Base-by-base conservation (phyloP, 2,888 invertebrate species). In the Xylophagus ater region DNA sequence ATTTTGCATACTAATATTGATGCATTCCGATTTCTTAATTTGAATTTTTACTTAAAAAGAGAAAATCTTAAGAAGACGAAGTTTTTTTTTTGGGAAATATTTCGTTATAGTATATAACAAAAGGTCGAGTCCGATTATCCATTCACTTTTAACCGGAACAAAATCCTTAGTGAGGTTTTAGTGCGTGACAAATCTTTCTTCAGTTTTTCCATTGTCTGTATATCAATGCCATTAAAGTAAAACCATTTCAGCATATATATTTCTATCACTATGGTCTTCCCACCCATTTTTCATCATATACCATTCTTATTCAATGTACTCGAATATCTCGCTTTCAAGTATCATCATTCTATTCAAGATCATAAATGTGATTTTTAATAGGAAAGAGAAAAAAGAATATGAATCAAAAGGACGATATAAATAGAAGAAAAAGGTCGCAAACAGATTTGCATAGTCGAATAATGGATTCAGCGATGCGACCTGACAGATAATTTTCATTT, bases 401-500 rank as follows among this genome's bases (percentile, higher is more conserved):
- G 12, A 9, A 26, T 8, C 8, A 13, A 5, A n/a, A 30, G 15
- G 15, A 30, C 7, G 15, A 5, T 29, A 28, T 12, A 28, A 7
- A 13, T 28, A 14, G 15, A 35, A 33, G 33, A 10, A 20, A 30
- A 31, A 23, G 32, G 35, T 35, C 34, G 25, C 38, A 39, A 42
- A 39, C 39, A 39, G 42, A 42, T 42, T 42, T 42, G 35, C 38
- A 42, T 42, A 40, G 31, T 36, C 28, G 33, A 36, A 43, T 43
- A 43, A 43, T 43, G 39, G 35, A 35, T 37, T 33, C 43, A 43
- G 35, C 39, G 40, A 43, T 43, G 43, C 36, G 43, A 43, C 43
- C 43, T 36, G 37, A 34, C 40, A 43, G 43, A 43, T 43, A 43
- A 43, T 43, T 43, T 30, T 36, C 40, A 43, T 43, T 43, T 43